Percentiles rank a stretch among this genome's conserved stretches.
phyloP scores from a whole-genome alignment of 2,113 vertebrate species.

The Myiopsitta monachus region DNA sequence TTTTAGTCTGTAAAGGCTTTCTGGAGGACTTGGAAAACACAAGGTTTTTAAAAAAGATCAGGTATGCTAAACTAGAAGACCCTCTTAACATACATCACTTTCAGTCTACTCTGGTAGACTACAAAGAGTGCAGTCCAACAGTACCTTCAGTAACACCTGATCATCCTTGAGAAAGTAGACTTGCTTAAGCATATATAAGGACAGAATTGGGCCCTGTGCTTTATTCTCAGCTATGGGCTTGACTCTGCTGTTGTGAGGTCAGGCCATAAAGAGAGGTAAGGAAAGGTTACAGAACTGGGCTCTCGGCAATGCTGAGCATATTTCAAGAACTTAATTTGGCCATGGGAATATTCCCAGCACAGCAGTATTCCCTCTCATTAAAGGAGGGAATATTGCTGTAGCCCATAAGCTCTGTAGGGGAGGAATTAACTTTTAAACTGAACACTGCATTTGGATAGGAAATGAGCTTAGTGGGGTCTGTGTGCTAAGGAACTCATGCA shows the following conservation, averaged over 20 bases:
- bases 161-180: background rate
- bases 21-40: background rate
- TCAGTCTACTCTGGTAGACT: background rate
- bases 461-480: slow-evolving; percentile 43
- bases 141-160: background rate
- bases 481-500: background rate
- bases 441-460: slow-evolving; percentile 31
- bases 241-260: background rate
- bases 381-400: background rate
- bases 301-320: background rate
- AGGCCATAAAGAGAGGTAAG: background rate
- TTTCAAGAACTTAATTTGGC: slow-evolving; percentile 44
- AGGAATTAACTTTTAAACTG: slow-evolving; percentile 38
- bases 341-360: slow-evolving; percentile 29
- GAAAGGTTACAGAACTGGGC: background rate
- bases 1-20: background rate
- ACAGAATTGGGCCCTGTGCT: background rate
- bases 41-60: background rate
- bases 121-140: background rate
- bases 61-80: background rate
- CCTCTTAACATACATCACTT: background rate
- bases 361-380: slow-evolving; percentile 31
- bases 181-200: background rate
- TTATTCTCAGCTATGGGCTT: background rate
- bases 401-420: slow-evolving; percentile 25